Evolutionary conservation across 2,888 invertebrate species (phyloP).

Genomic region (Argyra leucocephala): DNA sequence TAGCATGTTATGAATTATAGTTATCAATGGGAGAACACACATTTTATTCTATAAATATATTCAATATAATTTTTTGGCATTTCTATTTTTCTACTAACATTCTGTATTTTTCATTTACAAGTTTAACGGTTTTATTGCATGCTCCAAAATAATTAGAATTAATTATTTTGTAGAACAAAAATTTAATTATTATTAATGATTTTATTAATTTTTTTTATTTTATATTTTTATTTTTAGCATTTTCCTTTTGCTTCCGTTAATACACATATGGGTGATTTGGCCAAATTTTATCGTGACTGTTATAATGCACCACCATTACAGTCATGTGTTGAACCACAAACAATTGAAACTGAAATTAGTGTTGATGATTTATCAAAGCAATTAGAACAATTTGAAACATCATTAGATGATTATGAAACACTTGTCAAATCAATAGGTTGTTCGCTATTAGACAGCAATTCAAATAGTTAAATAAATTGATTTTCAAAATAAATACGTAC

Average conservation of each 20-base stretch:
- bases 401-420: conserved; percentile 41
- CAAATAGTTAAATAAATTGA: neutral
- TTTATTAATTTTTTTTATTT: neutral
- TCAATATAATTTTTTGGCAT: too few species aligned
- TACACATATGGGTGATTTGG: conserved; percentile 42
- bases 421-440: conserved; percentile 29
- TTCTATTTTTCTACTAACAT: too few species aligned
- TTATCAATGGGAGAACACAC: too few species aligned
- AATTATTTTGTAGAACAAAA: too few species aligned
- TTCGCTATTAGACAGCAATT: conserved; percentile 10
- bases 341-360: conserved; percentile 19
- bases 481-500: too few species aligned
- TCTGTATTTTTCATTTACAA: too few species aligned
- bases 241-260: conserved; percentile 44
- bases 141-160: too few species aligned
- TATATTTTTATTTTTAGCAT: conserved; percentile 27
- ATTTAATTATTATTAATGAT: neutral
- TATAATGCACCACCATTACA: conserved; percentile 38
- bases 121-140: too few species aligned
- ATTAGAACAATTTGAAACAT: conserved; percentile 43
- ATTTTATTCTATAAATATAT: too few species aligned
- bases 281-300: conserved; percentile 44
- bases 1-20: too few species aligned
- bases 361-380: conserved; percentile 41
- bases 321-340: conserved; percentile 22